Evolutionary conservation across 53 echinoderm and acorn worm genomes (phyloP).

Genomic region (Stichopus horrens): DNA sequence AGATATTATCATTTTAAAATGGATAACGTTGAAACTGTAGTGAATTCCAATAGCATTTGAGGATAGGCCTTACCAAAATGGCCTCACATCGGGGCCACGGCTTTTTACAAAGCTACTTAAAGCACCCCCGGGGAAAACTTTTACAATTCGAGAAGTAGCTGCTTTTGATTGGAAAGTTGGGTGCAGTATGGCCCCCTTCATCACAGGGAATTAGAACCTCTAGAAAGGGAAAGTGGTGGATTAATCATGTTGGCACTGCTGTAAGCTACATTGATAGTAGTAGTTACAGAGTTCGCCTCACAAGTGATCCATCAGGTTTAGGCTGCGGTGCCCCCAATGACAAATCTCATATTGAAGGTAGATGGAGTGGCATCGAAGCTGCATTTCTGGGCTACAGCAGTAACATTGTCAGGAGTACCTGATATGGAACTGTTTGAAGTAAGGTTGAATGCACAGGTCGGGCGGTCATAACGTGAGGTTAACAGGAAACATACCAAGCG

Average conservation of each 20-base stretch:
- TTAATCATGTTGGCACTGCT: slow-evolving; percentile 51
- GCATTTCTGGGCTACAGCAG: slow-evolving; percentile 35
- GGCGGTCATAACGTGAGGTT: too few species aligned
- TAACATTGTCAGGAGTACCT: slow-evolving; percentile 28
- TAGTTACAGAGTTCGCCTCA: background rate
- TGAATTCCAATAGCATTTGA: slow-evolving; percentile 57
- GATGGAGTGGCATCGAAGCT: slow-evolving; percentile 43
- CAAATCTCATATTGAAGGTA: slow-evolving; percentile 21
- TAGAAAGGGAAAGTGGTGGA: slow-evolving; percentile 45
- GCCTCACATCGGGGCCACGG: slow-evolving; percentile 59
- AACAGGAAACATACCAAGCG: too few species aligned
- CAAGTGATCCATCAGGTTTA: slow-evolving; percentile 44
- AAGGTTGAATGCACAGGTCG: slow-evolving; percentile 1
- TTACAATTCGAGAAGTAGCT: slow-evolving; percentile 31
- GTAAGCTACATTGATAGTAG: background rate
- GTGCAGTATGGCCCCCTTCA: slow-evolving; percentile 58
- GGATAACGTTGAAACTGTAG: slow-evolving; percentile 61
- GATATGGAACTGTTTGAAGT: slow-evolving; percentile 22
- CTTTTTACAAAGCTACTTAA: slow-evolving; percentile 65
- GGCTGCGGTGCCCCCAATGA: slow-evolving; percentile 53
- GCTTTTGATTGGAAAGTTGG: slow-evolving; percentile 51
- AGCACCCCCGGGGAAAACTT: slow-evolving; percentile 14
- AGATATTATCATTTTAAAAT: too few species aligned
- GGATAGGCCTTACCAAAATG: slow-evolving; percentile 57
- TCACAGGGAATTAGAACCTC: slow-evolving; percentile 40